Percentiles rank a stretch among this genome's conserved stretches.
Evolutionary conservation across 2,113 vertebrate genomes (phyloP).

Genomic region (Oceanodroma tethys): DNA sequence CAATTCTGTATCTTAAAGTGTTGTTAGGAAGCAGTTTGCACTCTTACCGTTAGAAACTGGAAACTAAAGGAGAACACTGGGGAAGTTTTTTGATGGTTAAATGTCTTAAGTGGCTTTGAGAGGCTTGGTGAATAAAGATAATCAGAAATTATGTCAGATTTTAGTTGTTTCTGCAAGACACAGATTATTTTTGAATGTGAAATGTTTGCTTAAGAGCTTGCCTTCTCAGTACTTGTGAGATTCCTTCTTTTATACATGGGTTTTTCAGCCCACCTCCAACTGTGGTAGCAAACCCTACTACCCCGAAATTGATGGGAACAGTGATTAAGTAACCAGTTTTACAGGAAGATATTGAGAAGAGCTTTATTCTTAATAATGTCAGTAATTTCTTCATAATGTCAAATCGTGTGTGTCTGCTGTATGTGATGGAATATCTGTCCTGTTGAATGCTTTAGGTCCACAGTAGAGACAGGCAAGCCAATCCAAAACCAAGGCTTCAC

Average conservation of each 20-base stretch:
- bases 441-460: neutral
- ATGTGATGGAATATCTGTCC: neutral
- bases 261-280: neutral
- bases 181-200: neutral
- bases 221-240: neutral
- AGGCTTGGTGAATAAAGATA: neutral
- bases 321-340: neutral
- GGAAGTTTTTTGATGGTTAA: neutral
- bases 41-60: neutral
- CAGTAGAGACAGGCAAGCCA: neutral
- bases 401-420: neutral
- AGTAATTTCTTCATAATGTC: neutral
- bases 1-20: neutral
- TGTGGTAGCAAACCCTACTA: neutral
- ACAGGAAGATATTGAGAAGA: neutral
- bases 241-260: neutral
- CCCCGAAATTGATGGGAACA: neutral
- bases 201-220: neutral
- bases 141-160: neutral
- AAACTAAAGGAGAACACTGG: neutral
- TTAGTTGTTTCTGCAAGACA: neutral
- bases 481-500: neutral
- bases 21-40: neutral
- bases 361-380: neutral
- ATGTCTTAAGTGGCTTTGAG: neutral